phyloP scores from a whole-genome alignment of 2,888 invertebrate species.

The Gandaritis pyraliata region DNA sequence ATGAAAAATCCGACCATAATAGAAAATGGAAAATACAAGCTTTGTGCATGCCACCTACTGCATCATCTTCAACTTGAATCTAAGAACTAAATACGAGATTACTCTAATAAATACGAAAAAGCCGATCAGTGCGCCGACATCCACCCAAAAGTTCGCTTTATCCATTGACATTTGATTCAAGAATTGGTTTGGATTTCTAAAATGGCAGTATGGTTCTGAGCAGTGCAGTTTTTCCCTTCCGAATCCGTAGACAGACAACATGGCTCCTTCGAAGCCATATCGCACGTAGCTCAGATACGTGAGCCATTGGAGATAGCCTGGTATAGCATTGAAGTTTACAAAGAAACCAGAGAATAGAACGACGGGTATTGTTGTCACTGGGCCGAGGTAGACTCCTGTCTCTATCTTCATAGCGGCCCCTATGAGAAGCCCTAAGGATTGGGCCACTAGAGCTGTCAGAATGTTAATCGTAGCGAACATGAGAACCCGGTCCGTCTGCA shows the following conservation, averaged over 20 bases:
- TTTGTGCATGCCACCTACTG: slow-evolving; percentile 68
- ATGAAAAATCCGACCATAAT: slow-evolving; percentile 39
- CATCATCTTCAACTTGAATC: slow-evolving; percentile 89
- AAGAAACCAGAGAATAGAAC: slow-evolving; percentile 97
- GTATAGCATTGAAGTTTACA: slow-evolving; percentile 96
- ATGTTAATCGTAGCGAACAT: slow-evolving; percentile 90
- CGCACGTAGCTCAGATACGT: slow-evolving; percentile 94
- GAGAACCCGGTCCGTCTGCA: slow-evolving; percentile 91
- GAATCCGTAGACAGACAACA: slow-evolving; percentile 96
- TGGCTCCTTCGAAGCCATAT: slow-evolving; percentile 96
- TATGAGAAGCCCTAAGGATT: slow-evolving; percentile 95
- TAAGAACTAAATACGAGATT: slow-evolving; percentile 92
- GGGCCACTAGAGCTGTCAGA: slow-evolving; percentile 95
- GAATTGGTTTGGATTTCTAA: slow-evolving; percentile 91
- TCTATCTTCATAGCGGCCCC: slow-evolving; percentile 96
- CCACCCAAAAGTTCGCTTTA: slow-evolving; percentile 90
- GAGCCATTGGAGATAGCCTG: slow-evolving; percentile 94
- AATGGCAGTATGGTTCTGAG: slow-evolving; percentile 92
- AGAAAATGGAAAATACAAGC: slow-evolving; percentile 44
- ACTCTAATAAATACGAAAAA: slow-evolving; percentile 92
- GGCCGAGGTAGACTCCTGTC: slow-evolving; percentile 91
- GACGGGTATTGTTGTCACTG: slow-evolving; percentile 95
- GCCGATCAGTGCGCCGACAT: slow-evolving; percentile 91
- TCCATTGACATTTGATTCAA: slow-evolving; percentile 94
- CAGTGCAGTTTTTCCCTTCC: slow-evolving; percentile 93